Conservation (phyloP, 2,888 invertebrate species). For the Parascotia fuliginaria region DNA sequence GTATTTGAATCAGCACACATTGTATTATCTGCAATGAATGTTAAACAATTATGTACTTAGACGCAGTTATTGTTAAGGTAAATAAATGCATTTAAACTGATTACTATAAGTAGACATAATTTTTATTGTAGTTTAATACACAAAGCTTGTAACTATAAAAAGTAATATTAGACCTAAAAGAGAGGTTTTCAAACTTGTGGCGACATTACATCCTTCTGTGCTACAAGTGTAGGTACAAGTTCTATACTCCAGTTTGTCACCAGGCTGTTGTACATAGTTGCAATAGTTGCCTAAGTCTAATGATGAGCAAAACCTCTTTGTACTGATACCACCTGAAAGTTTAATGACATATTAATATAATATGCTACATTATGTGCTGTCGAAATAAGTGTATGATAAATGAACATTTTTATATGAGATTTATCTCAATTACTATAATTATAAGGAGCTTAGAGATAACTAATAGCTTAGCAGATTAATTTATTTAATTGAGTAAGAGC, state of each 20-base stretch:
- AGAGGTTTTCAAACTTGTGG: slow-evolving; percentile 57
- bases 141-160: slow-evolving; percentile 33
- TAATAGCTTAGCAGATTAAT: too few species aligned
- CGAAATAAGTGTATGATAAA: too few species aligned
- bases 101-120: too few species aligned
- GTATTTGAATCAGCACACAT: too few species aligned
- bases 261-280: slow-evolving; percentile 93
- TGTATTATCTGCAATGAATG: too few species aligned
- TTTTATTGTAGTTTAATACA: slow-evolving; percentile 20
- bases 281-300: slow-evolving; percentile 95
- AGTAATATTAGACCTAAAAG: slow-evolving; percentile 39
- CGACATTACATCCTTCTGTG: slow-evolving; percentile 93
- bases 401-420: too few species aligned
- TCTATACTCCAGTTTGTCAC: slow-evolving; percentile 93
- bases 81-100: too few species aligned
- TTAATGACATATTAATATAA: slow-evolving; percentile 2
- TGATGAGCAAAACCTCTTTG: slow-evolving; percentile 94
- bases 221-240: slow-evolving; percentile 95
- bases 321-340: slow-evolving; percentile 93
- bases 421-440: too few species aligned
- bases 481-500: too few species aligned
- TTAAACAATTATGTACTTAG: too few species aligned
- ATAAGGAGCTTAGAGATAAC: too few species aligned
- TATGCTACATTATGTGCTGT: background rate
- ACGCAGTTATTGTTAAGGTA: too few species aligned